Evolutionary conservation across 2,888 invertebrate species (phyloP).

Genomic region (Caradrina clavipalpis): DNA sequence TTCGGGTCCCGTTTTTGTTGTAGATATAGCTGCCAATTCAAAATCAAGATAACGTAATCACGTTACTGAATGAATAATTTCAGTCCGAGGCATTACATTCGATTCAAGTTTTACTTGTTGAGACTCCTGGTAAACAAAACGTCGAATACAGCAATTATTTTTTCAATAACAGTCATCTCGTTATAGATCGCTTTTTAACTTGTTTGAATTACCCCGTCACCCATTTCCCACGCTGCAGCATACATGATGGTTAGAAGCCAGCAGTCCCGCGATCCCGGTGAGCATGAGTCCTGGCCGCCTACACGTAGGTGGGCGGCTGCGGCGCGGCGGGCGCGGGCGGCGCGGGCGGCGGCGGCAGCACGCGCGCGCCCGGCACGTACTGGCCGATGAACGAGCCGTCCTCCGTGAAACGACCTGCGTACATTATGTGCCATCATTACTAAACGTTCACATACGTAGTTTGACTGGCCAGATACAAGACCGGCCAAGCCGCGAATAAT

Average conservation of each 20-base stretch:
- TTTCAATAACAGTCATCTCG: neutral
- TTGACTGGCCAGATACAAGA: no score
- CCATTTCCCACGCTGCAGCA: conserved; percentile 2
- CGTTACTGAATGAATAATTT: neutral
- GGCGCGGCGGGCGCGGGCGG: conserved; percentile 65
- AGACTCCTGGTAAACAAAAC: neutral
- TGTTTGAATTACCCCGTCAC: neutral
- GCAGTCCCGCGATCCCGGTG: conserved; percentile 3
- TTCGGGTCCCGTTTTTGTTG: neutral
- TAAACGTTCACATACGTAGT: neutral
- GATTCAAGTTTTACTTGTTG: neutral
- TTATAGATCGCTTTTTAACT: no score
- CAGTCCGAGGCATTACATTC: neutral
- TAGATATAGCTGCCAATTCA: neutral
- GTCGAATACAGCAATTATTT: neutral
- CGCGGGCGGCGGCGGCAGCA: conserved; percentile 87
- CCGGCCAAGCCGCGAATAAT: no score
- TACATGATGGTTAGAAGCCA: neutral
- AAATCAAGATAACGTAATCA: neutral
- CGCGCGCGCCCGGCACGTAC: conserved; percentile 96
- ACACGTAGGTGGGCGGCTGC: conserved; percentile 77
- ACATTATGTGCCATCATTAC: rapidly evolving
- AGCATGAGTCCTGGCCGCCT: no score
- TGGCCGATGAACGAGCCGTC: conserved; percentile 99
- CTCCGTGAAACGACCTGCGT: conserved; percentile 97